Evolutionary conservation across 2,797 vertebrate species (phyloP), one percentile per base, ranked within the genome.

Genomic region (Mormyrops boulengeri): DNA sequence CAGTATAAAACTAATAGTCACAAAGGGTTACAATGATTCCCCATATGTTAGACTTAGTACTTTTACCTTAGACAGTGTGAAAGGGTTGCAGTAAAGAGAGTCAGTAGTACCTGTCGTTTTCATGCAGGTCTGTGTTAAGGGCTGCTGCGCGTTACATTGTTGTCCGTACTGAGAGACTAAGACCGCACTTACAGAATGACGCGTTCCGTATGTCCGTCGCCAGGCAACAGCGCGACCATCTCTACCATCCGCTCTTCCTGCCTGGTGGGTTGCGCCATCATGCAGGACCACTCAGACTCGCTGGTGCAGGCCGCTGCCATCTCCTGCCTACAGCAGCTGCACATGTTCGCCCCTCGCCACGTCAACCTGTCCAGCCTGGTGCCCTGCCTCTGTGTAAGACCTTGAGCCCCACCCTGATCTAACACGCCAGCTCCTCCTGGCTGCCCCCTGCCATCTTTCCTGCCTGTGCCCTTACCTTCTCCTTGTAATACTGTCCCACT

Each of bases 201-300:
- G n/a, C 1, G 22, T 22, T 6, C 34, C 30, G 1, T n/a, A 11
- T 85, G 52, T 26, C 0, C 89, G 88, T 93, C 91, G n/a, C 2
- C 91, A 99, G 99, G 98, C 90, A 99, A 98, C 0, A 97, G 97
- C 93, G 96, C 96, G 80, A 98, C 97, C 0, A 98, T 99, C 95
- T 99, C 98, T 30, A 99, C 99, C 22, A 99, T 99, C 92, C 98
- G 98, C 91, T 99, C 98, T 0, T 99, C 99, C 5, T 99, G 98
- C 92, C 95, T 99, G 94, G 99, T 99, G 90, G 99, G 98, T 26
- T 99, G 99, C 92, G 98, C 98, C 38, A 99, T 99, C 93, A 99
- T 99, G 93, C 99, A 99, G 94, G 99, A 99, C 93, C 98, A 99
- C 93, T 99, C 98, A 0, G 99, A 99, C 91, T 99, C 99, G 0